Evolutionary conservation across 2,797 vertebrate species (phyloP), one percentile per base, ranked within the genome.

Genomic region (Betta splendens): DNA sequence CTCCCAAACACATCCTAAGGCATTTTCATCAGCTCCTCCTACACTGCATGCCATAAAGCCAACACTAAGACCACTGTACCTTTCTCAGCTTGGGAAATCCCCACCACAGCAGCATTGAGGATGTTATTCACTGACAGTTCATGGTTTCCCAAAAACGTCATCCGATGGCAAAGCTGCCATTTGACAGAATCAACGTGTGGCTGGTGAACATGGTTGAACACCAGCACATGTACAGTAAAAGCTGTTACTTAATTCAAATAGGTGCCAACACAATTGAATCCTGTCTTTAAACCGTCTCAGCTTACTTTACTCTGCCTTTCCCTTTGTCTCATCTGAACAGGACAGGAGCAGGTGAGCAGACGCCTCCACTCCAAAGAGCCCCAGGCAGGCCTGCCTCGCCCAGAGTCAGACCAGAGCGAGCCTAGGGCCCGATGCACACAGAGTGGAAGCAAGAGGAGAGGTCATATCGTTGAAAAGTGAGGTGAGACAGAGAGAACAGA

Each of bases 1-100:
- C 70, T 51, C 47, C 56, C 72, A 66, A 85, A 81, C 74, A 81
- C 43, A 90, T 93, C 91, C 90, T 78, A 89, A 84, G 90, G 91
- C 83, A 86, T 89, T 91, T 91, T 90, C 86, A 87, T 91, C 89
- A 44, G 46, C 89, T 89, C 86, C 85, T 35, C 37, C 36, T 12
- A 3, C 33, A 17, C 57, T 21, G 18, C 38, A 53, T 51, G 29
- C 71, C 58, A 63, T 28, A 35, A 51, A 33, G 18, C 16, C n/a
- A n/a, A n/a, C n/a, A n/a, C 32, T 20, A 77, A 64, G 55, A 51
- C 50, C 20, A 35, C 25, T 3, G n/a, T 16, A 39, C 26, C 56
- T 39, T 35, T 25, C 35, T 43, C 32, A 36, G 26, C 39, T 66
- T 9, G 18, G 60, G 47, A 59, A 74, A 75, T 80, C 53, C 67